Conservation (phyloP, 2,797 vertebrate genomes). For the Squalus acanthias region DNA sequence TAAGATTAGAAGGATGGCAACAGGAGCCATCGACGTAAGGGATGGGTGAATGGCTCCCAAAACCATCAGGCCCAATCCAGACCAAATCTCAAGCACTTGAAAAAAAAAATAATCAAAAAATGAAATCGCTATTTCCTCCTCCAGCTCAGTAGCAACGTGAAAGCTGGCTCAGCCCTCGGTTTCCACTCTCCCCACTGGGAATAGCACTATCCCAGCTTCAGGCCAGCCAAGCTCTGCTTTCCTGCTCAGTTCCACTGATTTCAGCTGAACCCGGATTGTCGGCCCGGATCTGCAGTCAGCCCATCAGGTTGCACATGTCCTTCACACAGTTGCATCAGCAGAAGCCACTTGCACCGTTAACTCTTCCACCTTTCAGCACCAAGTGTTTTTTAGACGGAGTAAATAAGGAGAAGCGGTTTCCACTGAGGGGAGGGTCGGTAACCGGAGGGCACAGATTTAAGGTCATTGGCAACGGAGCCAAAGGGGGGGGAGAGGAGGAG, state of each 20-base stretch:
- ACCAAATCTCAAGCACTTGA: neutral
- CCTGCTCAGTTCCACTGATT: neutral
- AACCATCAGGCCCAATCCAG: neutral
- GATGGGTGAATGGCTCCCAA: neutral
- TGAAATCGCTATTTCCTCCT: neutral
- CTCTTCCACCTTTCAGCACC: neutral
- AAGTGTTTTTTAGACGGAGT: neutral
- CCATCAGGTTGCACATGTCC: neutral
- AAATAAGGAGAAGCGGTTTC: neutral
- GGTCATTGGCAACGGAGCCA: too few species aligned
- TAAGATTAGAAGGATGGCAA: neutral
- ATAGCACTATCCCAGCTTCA: neutral
- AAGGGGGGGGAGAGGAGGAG: too few species aligned
- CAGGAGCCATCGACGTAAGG: too few species aligned
- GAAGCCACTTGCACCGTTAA: neutral
- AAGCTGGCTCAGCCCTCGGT: neutral
- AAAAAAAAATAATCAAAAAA: neutral
- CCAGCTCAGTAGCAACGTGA: neutral
- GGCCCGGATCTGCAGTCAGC: neutral
- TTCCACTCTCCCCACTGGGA: neutral
- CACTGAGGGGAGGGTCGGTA: too few species aligned
- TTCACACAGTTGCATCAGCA: neutral
- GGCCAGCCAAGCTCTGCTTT: neutral
- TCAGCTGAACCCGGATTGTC: neutral
- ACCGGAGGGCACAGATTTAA: too few species aligned